Percentiles rank a stretch among this genome's conserved stretches.
phyloP scores from a whole-genome alignment of 1,140 invertebrate genomes.

The Drosophila pseudoananassae region DNA sequence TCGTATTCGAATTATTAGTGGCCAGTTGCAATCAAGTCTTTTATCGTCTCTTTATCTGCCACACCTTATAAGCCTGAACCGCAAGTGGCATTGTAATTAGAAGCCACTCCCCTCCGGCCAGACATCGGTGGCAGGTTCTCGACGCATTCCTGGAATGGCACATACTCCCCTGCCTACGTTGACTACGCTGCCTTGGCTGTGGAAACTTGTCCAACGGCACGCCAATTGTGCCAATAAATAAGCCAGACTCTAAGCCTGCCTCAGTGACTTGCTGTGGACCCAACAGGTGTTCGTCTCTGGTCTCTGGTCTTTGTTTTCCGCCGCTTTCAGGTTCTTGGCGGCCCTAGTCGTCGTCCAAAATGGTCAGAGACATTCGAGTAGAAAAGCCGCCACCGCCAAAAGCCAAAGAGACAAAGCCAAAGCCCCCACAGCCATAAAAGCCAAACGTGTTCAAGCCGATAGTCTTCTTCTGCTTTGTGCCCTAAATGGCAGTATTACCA shows the following conservation, averaged over 20 bases:
- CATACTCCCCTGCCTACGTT: conserved; percentile 4
- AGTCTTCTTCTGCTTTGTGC: conserved; percentile 40
- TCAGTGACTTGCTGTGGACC: conserved; percentile 54
- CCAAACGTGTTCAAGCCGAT: conserved; percentile 49
- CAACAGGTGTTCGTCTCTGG: conserved; percentile 57
- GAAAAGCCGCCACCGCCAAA: conserved; percentile 22
- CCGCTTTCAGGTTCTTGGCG: conserved; percentile 1
- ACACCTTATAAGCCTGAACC: conserved; percentile 6
- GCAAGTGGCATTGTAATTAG: conserved; percentile 61
- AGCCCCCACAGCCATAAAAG: conserved; percentile 55
- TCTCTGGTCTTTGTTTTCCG: conserved; percentile 29
- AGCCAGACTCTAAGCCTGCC: conserved; percentile 16
- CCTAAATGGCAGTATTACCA: conserved; percentile 42
- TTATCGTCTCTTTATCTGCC: conserved; percentile 16
- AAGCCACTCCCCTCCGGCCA: conserved; percentile 20
- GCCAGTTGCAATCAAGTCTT: conserved; percentile 19
- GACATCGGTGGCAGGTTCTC: conserved; percentile 21
- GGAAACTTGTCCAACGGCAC: conserved; percentile 34
- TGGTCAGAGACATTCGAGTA: conserved; percentile 12
- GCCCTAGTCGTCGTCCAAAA: conserved; percentile 27
- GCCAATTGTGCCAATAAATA: conserved; percentile 66
- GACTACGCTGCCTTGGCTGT: background rate
- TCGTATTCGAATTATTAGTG: no score
- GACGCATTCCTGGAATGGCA: conserved; percentile 58
- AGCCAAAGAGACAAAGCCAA: conserved; percentile 40